Percentiles rank a stretch among this genome's conserved stretches.
Conservation (phyloP, 2,797 vertebrate genomes). For the Pangasius djambal region DNA sequence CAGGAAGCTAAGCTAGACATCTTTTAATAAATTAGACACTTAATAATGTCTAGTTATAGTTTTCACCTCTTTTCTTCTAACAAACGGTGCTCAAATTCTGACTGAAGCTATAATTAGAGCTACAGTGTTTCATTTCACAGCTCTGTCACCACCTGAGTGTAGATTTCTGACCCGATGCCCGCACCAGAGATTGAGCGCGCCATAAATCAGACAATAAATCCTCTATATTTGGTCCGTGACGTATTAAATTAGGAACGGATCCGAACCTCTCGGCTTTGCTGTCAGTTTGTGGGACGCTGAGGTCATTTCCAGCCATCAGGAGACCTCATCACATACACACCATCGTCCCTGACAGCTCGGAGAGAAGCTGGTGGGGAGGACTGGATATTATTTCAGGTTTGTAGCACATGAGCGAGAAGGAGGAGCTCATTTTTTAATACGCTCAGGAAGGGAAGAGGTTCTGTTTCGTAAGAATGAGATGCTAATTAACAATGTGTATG, state of each 20-base stretch:
- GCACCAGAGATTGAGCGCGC: constrained; percentile 44
- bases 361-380: not conserved
- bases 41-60: not conserved
- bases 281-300: not conserved
- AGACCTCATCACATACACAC: not conserved
- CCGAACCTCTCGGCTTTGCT: not conserved
- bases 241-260: constrained; percentile 31
- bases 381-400: not conserved
- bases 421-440: not conserved
- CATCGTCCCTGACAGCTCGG: not conserved
- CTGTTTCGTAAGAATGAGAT: not conserved
- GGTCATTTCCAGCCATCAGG: constrained; percentile 1
- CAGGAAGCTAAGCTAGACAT: not conserved
- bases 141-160: constrained; percentile 15
- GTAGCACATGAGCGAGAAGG: not conserved
- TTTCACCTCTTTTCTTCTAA: not conserved
- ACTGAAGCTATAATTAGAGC: not conserved
- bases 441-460: not conserved
- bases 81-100: not conserved
- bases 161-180: not conserved
- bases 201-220: constrained; percentile 47
- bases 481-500: not conserved
- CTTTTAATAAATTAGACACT: not conserved
- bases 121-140: not conserved
- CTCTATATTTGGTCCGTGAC: constrained; percentile 33